phyloP scores from a whole-genome alignment of 2,797 vertebrate species.

The Argyrosomus regius region DNA sequence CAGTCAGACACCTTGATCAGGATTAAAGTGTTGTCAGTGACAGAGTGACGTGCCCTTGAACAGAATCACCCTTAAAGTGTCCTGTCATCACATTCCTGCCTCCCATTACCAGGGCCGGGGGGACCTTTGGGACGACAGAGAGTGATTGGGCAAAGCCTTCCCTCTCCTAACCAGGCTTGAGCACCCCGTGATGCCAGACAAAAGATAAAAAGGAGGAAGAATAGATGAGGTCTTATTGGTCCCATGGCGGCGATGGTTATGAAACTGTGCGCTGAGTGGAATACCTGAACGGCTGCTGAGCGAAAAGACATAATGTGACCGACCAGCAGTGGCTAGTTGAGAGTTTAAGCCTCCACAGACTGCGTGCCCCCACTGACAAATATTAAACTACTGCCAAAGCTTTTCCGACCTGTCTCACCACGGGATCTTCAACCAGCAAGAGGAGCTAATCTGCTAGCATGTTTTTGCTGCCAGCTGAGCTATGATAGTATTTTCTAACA shows the following conservation, averaged over 20 bases:
- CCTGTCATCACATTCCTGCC: constrained; percentile 84
- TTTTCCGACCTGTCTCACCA: not conserved
- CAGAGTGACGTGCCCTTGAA: constrained; percentile 83
- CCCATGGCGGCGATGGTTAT: constrained; percentile 49
- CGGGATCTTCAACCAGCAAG: not conserved
- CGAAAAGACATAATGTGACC: constrained; percentile 32
- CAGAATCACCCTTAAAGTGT: constrained; percentile 83
- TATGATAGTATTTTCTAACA: not conserved
- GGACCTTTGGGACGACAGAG: constrained; percentile 60
- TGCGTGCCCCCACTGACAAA: not conserved
- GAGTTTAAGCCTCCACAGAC: not conserved
- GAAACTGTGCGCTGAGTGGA: constrained; percentile 53
- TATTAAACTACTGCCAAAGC: not conserved
- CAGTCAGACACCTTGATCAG: constrained; percentile 77
- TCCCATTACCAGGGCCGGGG: constrained; percentile 71
- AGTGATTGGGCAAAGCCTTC: constrained; percentile 61
- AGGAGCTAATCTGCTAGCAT: not conserved
- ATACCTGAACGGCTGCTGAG: constrained; percentile 35
- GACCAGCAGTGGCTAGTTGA: not conserved
- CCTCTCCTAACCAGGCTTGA: constrained; percentile 53
- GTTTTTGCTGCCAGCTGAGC: not conserved
- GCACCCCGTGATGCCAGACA: constrained; percentile 50
- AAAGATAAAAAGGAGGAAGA: constrained; percentile 54
- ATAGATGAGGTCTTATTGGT: constrained; percentile 55
- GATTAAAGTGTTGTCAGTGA: constrained; percentile 84